phyloP scores from a whole-genome alignment of 2,113 vertebrate species.

The Misgurnus mizolepis region DNA sequence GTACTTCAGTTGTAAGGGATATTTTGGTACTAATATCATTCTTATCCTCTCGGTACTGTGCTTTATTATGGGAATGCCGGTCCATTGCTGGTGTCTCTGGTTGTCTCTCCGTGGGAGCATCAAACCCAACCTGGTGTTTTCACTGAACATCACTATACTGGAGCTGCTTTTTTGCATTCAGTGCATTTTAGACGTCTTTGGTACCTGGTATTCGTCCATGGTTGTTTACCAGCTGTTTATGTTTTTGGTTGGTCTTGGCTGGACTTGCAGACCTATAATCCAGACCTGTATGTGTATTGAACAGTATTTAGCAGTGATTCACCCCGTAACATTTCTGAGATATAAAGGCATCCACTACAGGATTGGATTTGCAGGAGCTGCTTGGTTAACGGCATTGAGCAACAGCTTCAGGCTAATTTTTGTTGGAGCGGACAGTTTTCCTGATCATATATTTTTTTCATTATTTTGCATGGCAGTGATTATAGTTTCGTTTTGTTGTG shows the following conservation, averaged over 20 bases:
- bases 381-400: neutral
- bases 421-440: neutral
- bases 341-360: slow-evolving; percentile 40
- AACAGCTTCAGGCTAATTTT: slow-evolving; percentile 4
- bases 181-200: neutral
- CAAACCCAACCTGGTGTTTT: slow-evolving; percentile 37
- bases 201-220: neutral
- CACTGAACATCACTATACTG: slow-evolving; percentile 23
- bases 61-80: slow-evolving; percentile 30
- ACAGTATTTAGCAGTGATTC: slow-evolving; percentile 45
- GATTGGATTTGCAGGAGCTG: neutral
- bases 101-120: slow-evolving; percentile 5
- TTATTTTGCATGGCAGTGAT: slow-evolving; percentile 19
- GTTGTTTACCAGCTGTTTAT: neutral
- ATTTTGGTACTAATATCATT: neutral
- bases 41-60: neutral
- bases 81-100: slow-evolving; percentile 39
- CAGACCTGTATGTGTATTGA: slow-evolving; percentile 41
- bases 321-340: slow-evolving; percentile 40
- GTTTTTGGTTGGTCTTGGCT: slow-evolving; percentile 11
- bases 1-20: neutral
- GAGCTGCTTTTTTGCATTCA: slow-evolving; percentile 33
- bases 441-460: neutral
- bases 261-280: slow-evolving; percentile 31
- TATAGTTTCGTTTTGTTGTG: slow-evolving; percentile 21